Evolutionary conservation across 2,888 invertebrate genomes (phyloP), one percentile per base, ranked within the genome.

Genomic region (Brenthis ino): DNA sequence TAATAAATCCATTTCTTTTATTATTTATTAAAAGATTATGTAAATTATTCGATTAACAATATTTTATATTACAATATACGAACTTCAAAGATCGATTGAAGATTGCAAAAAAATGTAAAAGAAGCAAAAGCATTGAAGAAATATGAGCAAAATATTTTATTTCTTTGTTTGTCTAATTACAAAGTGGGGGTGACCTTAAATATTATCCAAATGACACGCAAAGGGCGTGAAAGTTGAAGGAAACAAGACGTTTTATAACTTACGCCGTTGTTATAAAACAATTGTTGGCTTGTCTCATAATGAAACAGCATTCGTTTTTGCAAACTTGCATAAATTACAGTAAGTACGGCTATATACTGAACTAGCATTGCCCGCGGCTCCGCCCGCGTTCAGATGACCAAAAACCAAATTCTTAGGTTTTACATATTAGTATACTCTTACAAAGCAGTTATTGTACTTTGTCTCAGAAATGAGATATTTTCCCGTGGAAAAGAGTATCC

Each of bases 241-340:
- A 69, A 76, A 80, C 82, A 80, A 82, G 83, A 84, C 74, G 85
- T 83, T 88, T 80, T 82, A 84, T 80, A 79, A 85, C 85, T 87
- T 87, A 84, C 68, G 73, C 71, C 64, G 76, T 33, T 54, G 43
- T 54, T 77, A 80, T 77, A 83, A 80, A 82, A 83, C 83, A 86
- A 79, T 81, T 85, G 78, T 83, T 87, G 80, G 82, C 82, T 82
- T 77, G 78, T 77, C 80, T 74, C 75, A 72, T 77, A 80, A 79
- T 81, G 79, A 83, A 84, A 80, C 82, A 85, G 86, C 85, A 86
- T 88, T 89, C 85, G 87, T 88, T 90, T 91, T 89, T 89, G 89
- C 86, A 83, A 89, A 88, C 86, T 91, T 89, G 89, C 89, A 89
- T 86, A 89, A 90, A 91, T 86, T 88, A 87, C 86, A 83, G 81